Evolutionary conservation across 2,113 vertebrate species (phyloP).

Genomic region (Argyrosomus japonicus): DNA sequence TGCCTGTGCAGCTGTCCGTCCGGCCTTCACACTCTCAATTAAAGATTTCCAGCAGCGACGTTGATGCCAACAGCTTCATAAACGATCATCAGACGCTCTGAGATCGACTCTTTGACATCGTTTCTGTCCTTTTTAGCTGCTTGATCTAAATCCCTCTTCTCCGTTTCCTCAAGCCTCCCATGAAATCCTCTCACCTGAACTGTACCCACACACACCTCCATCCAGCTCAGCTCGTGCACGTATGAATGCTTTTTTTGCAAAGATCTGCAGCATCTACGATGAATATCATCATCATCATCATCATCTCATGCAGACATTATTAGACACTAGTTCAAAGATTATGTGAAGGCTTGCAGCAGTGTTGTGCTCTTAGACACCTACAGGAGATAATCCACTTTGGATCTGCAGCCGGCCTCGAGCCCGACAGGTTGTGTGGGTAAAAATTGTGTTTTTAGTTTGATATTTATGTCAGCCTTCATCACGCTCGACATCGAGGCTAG

Average conservation of each 20-base stretch:
- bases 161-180: constrained; percentile 23
- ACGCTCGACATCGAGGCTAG: no score
- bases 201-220: background rate
- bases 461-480: background rate
- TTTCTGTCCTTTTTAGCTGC: constrained; percentile 34
- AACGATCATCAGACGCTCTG: background rate
- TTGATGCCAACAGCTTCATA: background rate
- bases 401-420: constrained; percentile 19
- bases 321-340: constrained; percentile 11
- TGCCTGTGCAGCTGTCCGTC: background rate
- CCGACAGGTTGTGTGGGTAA: background rate
- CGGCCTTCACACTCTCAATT: no score
- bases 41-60: background rate
- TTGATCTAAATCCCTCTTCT: constrained; percentile 59
- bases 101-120: background rate
- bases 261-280: background rate
- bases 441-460: background rate
- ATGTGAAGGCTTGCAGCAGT: background rate
- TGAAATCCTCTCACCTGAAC: constrained; percentile 51
- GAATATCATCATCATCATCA: no score
- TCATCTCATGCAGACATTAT: background rate
- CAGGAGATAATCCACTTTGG: constrained; percentile 39
- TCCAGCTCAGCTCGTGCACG: background rate
- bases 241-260: background rate
- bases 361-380: constrained; percentile 8